phyloP scores from a whole-genome alignment of 2,113 vertebrate genomes.

The Varanus salvator region DNA sequence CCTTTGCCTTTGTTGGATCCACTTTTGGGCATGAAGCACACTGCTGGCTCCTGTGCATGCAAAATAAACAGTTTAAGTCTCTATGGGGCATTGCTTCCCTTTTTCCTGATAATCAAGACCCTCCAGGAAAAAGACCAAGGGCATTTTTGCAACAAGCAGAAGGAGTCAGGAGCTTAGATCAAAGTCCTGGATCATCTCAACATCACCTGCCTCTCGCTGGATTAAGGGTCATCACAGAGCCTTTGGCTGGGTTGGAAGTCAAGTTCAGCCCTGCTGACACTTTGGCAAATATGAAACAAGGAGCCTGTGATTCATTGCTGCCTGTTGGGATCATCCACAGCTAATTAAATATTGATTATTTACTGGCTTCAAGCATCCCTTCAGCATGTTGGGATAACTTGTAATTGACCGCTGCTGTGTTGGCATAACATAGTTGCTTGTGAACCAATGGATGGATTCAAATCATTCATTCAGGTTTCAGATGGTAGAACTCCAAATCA shows the following conservation, averaged over 20 bases:
- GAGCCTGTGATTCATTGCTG: constrained; percentile 42
- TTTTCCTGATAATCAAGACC: too few relatives aligned
- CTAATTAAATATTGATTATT: constrained; percentile 75
- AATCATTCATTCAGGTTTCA: constrained; percentile 33
- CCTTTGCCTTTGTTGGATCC: too few relatives aligned
- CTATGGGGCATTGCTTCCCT: too few relatives aligned
- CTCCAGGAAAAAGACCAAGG: too few relatives aligned
- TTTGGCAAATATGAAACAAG: too few relatives aligned
- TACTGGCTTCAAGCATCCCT: constrained; percentile 62
- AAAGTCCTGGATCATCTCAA: constrained; percentile 57
- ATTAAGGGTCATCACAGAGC: constrained; percentile 42
- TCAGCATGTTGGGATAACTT: constrained; percentile 57
- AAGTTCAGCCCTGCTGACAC: background rate
- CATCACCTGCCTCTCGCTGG: background rate
- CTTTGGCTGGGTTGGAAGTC: constrained; percentile 48
- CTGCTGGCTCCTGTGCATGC: too few relatives aligned
- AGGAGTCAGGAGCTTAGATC: constrained; percentile 50
- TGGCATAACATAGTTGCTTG: constrained; percentile 21
- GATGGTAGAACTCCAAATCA: constrained; percentile 50
- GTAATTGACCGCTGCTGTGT: constrained; percentile 64
- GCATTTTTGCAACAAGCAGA: background rate
- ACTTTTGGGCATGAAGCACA: too few relatives aligned
- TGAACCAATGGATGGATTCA: constrained; percentile 58
- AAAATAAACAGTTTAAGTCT: too few relatives aligned
- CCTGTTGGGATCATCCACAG: constrained; percentile 60